Evolutionary conservation across 2,113 vertebrate genomes (phyloP).

Genomic region (Tychaedon coryphoeus): DNA sequence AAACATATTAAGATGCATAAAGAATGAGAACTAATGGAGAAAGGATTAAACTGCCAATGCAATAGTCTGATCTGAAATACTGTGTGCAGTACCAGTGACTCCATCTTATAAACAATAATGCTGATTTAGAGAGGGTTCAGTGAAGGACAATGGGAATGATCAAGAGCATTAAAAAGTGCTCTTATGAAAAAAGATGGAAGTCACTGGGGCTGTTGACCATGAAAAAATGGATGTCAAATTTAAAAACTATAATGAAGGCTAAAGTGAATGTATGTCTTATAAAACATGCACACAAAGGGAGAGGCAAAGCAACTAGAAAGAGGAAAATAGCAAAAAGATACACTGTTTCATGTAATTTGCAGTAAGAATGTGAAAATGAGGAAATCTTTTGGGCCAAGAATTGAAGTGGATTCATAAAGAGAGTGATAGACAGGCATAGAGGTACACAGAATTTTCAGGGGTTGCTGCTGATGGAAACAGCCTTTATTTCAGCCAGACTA

Average conservation of each 20-base stretch:
- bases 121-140: slow-evolving; percentile 60
- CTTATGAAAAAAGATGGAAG: slow-evolving; percentile 12
- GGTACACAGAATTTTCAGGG: background rate
- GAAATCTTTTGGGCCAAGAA: background rate
- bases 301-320: background rate
- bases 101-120: slow-evolving; percentile 53
- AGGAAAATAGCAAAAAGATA: background rate
- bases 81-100: slow-evolving; percentile 42
- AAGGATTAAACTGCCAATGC: slow-evolving; percentile 62
- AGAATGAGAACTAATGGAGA: slow-evolving; percentile 58
- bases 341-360: background rate
- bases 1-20: slow-evolving; percentile 67
- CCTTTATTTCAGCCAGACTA: background rate
- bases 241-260: background rate
- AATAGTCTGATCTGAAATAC: slow-evolving; percentile 49
- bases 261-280: background rate
- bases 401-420: background rate
- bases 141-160: slow-evolving; percentile 52
- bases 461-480: background rate
- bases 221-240: slow-evolving; percentile 19
- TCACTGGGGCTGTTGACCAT: background rate
- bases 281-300: background rate
- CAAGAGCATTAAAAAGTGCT: slow-evolving; percentile 43
- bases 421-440: background rate
- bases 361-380: background rate